Conservation (phyloP, 2,113 vertebrate species). For the Malurus alboscapulatus region DNA sequence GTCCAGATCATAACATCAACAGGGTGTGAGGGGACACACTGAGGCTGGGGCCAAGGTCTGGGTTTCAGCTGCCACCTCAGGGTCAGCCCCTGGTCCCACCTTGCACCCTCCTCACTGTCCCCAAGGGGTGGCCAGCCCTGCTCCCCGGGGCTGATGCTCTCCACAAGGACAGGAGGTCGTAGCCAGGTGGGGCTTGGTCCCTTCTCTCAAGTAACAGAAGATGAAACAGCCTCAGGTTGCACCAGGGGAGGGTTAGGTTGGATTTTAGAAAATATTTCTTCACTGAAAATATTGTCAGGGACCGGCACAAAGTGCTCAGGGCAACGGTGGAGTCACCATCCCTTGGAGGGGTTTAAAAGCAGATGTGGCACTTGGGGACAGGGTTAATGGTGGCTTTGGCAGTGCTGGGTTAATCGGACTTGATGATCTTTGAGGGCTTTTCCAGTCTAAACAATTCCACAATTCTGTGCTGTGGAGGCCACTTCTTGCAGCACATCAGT, state of each 20-base stretch:
- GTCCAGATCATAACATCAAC: not conserved
- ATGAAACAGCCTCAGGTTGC: not conserved
- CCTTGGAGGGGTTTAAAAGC: not conserved
- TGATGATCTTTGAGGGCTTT: not conserved
- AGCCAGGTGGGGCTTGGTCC: not conserved
- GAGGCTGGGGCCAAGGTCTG: not conserved
- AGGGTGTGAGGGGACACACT: not conserved
- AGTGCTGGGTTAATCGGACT: not conserved
- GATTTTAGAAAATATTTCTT: not conserved
- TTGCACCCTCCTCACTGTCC: not conserved
- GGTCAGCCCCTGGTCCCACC: not conserved
- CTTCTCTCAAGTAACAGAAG: not conserved
- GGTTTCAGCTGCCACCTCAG: not conserved
- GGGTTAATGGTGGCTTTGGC: not conserved
- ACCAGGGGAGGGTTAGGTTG: not conserved
- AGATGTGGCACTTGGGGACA: not conserved
- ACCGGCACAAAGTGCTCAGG: not conserved
- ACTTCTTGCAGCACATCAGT: too few relatives aligned
- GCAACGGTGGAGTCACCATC: not conserved
- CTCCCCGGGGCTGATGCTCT: not conserved
- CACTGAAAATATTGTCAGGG: not conserved
- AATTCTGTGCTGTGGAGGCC: not conserved
- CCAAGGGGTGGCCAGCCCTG: rapidly evolving
- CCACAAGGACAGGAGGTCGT: not conserved
- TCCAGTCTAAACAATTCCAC: not conserved